phyloP scores from a whole-genome alignment of 2,113 vertebrate species.

The Chaetodon trifascialis region DNA sequence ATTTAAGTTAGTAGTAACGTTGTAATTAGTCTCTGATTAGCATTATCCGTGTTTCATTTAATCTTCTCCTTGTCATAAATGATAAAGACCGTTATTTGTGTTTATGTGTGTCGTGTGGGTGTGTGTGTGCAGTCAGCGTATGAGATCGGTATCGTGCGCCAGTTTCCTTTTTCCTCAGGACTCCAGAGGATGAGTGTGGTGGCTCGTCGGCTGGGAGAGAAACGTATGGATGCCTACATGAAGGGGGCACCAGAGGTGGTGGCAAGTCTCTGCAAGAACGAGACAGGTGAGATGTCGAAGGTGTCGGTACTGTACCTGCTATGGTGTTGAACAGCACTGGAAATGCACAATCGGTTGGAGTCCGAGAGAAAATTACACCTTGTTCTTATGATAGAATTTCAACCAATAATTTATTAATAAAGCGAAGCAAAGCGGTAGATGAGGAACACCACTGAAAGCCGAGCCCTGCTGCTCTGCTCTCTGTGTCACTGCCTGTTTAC shows the following conservation, averaged over 20 bases:
- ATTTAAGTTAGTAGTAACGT: background rate
- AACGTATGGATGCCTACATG: constrained; percentile 95
- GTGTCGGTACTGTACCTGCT: background rate
- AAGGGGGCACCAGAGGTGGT: constrained; percentile 97
- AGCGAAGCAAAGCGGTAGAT: too few species aligned
- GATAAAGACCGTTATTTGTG: background rate
- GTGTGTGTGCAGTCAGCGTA: constrained; percentile 86
- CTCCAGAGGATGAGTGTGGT: constrained; percentile 96
- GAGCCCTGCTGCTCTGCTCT: too few species aligned
- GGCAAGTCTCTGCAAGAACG: constrained; percentile 92
- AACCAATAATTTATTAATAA: too few species aligned
- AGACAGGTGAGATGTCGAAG: constrained; percentile 85
- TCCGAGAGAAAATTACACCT: too few species aligned
- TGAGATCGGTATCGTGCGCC: constrained; percentile 96
- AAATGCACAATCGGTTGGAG: background rate
- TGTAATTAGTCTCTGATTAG: background rate
- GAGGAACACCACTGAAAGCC: too few species aligned
- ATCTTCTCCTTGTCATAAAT: constrained; percentile 3
- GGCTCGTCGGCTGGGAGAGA: constrained; percentile 90
- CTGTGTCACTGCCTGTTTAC: too few species aligned
- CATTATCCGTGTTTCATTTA: background rate
- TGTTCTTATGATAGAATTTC: too few species aligned
- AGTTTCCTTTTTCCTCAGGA: constrained; percentile 97
- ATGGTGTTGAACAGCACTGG: background rate
- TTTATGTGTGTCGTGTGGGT: background rate